Percentiles rank a stretch among this genome's conserved stretches.
phyloP scores from a whole-genome alignment of 2,113 vertebrate genomes.

The Gnathonemus longibarbis region DNA sequence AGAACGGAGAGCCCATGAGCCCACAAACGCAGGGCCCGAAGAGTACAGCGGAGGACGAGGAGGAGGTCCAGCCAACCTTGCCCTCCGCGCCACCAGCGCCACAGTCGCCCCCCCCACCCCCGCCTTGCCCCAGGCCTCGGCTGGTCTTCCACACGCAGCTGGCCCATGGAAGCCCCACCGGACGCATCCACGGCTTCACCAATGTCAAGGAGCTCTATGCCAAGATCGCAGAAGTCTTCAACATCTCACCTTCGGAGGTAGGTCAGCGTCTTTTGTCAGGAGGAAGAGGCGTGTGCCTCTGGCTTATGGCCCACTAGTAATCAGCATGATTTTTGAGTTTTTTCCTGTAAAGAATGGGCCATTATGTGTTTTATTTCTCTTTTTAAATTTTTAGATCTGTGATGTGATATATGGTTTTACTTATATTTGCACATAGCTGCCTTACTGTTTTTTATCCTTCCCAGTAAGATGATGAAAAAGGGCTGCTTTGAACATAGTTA shows the following conservation, averaged over 20 bases:
- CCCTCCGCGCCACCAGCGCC: constrained; percentile 56
- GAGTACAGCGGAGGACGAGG: constrained; percentile 41
- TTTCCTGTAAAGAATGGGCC: not conserved
- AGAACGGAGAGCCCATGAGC: constrained; percentile 60
- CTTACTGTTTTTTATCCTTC: not conserved
- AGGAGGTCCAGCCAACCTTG: constrained; percentile 31
- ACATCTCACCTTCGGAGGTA: constrained; percentile 92
- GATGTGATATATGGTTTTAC: not conserved
- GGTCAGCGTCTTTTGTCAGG: constrained; percentile 28
- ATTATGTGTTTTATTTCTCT: not conserved
- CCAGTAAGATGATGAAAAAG: not conserved
- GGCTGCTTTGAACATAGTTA: not conserved
- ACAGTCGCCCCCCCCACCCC: constrained; percentile 46
- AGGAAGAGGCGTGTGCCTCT: constrained; percentile 21
- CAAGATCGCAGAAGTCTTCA: constrained; percentile 92
- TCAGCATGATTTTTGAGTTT: not conserved
- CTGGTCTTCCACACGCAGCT: constrained; percentile 92
- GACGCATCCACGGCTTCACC: constrained; percentile 87
- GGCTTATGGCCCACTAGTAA: not conserved
- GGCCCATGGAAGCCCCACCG: constrained; percentile 90
- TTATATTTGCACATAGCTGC: not conserved
- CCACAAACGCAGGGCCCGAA: constrained; percentile 57
- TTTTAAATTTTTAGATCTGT: not conserved
- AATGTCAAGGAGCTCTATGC: constrained; percentile 93
- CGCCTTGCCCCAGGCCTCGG: constrained; percentile 64